Evolutionary conservation across 2,888 invertebrate genomes (phyloP).

Genomic region (Oscheius sp.): DNA sequence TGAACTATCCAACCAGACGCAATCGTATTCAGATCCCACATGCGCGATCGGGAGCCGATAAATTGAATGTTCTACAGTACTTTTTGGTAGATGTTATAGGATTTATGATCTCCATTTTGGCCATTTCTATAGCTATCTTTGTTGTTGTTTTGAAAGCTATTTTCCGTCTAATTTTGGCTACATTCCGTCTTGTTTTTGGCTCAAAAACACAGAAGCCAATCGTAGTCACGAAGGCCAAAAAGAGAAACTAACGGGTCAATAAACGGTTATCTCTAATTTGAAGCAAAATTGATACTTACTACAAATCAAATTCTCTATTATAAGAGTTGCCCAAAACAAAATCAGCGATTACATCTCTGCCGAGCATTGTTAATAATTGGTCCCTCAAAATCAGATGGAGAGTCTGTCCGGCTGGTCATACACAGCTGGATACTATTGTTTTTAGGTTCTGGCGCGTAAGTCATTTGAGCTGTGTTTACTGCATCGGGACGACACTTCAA

Average conservation of each 20-base stretch:
- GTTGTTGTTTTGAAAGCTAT: constrained; percentile 11
- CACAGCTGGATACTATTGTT: constrained; percentile 18
- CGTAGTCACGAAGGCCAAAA: constrained; percentile 23
- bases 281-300: too few species aligned
- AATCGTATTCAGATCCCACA: constrained; percentile 67
- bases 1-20: neutral
- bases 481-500: neutral
- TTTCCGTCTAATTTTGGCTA: neutral
- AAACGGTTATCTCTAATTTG: too few species aligned
- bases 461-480: neutral
- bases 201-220: neutral
- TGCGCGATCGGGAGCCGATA: constrained; percentile 69
- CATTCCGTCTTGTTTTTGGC: neutral
- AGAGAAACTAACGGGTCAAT: constrained; percentile 26
- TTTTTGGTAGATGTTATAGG: constrained; percentile 69
- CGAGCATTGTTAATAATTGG: too few species aligned
- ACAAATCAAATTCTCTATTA: too few species aligned
- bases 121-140: constrained; percentile 10
- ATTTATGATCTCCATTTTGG: constrained; percentile 56
- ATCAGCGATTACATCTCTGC: too few species aligned
- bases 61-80: constrained; percentile 70
- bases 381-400: too few species aligned
- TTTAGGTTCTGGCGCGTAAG: neutral
- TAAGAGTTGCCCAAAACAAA: too few species aligned
- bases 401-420: constrained; percentile 13